Base-by-base conservation (phyloP, 1,140 invertebrate species). In the Drosophila nikananu region DNA sequence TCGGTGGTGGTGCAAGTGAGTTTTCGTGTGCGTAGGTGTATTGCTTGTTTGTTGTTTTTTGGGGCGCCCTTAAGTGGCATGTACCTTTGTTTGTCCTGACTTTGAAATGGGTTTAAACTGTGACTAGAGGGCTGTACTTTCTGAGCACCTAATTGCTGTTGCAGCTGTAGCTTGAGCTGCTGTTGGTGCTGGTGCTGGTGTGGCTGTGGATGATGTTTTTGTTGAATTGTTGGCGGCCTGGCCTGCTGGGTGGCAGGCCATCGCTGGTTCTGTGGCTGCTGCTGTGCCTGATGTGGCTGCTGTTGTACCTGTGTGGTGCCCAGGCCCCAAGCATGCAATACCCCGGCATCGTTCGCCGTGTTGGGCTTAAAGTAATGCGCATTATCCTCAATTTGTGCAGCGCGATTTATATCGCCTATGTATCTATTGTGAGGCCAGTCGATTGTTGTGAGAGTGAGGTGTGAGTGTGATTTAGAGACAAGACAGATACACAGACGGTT, bases 281-380 rank as follows among this genome's bases (percentile, higher is more conserved):
- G 63, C 9, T 65, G 75, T 58, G 73, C 12, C 23, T 25, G 46
- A 25, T 76, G 83, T 12, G 59, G 74, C 41, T 54, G 64, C 9
- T 67, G 58, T 27, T 65, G 67, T 59, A 59, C 54, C 57, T 75
- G 49, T 60, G 89, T 90, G 5, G 86, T 89, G 37, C 93, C 94
- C 68, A 95, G 91, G 54, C 95, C 94, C 94, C 95, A 95, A 32
- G 94, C 83, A 68, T 94, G 94, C 63, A 95, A 94, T 59, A 95
- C 95, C 70, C 94, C 94, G 5, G 93, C 93, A 74, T 95, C 94
- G 46, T 93, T 92, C 3, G 92, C 86, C 32, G 93, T 92, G 41
- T 94, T 90, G 5, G 94, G 94, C 67, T 94, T 94, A 86, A 95
- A 95, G 63, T 78, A 81, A 79, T 74, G 81, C 48, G 77, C 51